A percentile compares a stretch with the other conserved stretches of the same genome.
Conservation (phyloP, 2,797 vertebrate genomes). For the Enteromius anoplus region DNA sequence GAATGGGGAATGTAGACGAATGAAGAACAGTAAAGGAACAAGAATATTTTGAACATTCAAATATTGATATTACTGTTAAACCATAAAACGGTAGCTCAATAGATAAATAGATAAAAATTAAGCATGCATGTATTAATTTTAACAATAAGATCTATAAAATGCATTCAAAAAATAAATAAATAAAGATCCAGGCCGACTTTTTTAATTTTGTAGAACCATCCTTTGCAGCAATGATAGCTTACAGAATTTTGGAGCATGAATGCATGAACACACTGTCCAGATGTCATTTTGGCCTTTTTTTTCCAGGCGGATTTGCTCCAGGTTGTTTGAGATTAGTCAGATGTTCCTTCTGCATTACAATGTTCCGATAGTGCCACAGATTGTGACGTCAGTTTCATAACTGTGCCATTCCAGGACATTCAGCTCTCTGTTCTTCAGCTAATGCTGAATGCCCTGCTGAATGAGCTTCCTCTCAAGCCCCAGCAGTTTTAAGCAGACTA, state of each 20-base stretch:
- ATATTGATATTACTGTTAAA: not conserved
- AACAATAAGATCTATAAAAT: not conserved
- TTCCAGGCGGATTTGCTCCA: not conserved
- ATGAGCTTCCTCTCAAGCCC: not conserved
- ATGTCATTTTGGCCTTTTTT: not conserved
- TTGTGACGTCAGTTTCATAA: not conserved
- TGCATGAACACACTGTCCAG: not conserved
- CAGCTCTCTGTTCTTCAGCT: not conserved
- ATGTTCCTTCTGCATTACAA: slow-evolving; percentile 1
- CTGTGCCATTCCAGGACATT: not conserved
- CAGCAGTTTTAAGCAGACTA: not conserved
- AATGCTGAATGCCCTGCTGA: not conserved
- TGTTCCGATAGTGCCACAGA: not conserved
- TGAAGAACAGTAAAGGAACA: not conserved
- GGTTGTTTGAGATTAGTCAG: slow-evolving; percentile 19
- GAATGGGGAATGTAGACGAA: not conserved
- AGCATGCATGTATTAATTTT: not conserved
- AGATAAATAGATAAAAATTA: not conserved
- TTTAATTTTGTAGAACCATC: not conserved
- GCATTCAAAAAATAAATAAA: not conserved
- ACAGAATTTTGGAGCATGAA: not conserved
- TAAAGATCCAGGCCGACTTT: not conserved
- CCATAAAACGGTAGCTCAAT: not conserved
- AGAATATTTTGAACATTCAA: not conserved
- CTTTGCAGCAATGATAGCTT: slow-evolving; percentile 6